These are phyloP conservation scores for Plectus sambesii DNA, from an alignment of 1,140 invertebrate species.

Conservation along the genomic window DNA sequence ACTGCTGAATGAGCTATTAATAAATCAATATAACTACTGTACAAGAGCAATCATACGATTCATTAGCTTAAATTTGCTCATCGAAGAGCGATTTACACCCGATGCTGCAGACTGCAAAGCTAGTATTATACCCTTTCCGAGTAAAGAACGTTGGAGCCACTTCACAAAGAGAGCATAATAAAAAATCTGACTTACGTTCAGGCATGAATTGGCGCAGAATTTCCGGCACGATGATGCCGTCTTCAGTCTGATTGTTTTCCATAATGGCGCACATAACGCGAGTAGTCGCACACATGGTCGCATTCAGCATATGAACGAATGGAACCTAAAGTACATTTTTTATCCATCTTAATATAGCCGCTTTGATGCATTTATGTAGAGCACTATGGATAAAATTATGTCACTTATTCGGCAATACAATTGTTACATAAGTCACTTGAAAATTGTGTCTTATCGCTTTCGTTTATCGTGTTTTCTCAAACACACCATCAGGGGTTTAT, in stretches of 20 bases:
- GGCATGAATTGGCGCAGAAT: conserved; percentile 78
- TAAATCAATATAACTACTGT: not conserved
- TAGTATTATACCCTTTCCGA: conserved; percentile 2
- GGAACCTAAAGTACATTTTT: conserved; percentile 61
- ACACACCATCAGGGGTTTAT: too few species aligned
- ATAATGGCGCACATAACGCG: conserved; percentile 90
- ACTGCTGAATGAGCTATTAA: not conserved
- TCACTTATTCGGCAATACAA: too few species aligned
- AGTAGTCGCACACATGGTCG: conserved; percentile 97
- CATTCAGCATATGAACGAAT: conserved; percentile 98
- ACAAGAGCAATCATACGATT: conserved; percentile 1
- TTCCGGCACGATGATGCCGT: conserved; percentile 77
- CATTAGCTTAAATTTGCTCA: too few species aligned
- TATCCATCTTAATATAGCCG: conserved; percentile 5
- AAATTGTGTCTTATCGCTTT: too few species aligned
- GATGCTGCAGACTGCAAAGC: conserved; percentile 8
- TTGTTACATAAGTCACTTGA: too few species aligned
- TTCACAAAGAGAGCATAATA: not conserved
- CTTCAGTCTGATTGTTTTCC: conserved; percentile 90
- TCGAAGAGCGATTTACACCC: too few species aligned
- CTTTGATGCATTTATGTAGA: not conserved
- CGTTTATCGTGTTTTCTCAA: too few species aligned
- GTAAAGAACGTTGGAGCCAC: not conserved
- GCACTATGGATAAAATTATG: too few species aligned
- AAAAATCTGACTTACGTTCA: conserved; percentile 45